These are phyloP conservation scores for Brachynemurus nebulosus DNA, from an alignment of 2,888 invertebrate genomes.

Conservation along the genomic window DNA sequence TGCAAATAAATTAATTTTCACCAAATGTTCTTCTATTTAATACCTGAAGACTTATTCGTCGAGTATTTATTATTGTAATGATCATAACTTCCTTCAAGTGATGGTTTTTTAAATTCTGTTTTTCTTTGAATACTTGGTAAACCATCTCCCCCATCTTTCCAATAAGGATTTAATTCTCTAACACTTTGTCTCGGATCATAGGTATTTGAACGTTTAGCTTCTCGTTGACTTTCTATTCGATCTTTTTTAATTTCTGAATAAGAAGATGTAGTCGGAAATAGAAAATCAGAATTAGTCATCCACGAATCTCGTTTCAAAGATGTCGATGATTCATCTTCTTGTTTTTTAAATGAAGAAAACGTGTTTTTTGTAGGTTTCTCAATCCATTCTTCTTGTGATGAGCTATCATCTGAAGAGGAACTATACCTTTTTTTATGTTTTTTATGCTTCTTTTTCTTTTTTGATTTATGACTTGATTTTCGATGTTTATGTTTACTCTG, in stretches of 20 bases:
- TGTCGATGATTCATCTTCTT: conserved; percentile 4
- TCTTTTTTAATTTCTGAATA: conserved; percentile 31
- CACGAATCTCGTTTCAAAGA: conserved; percentile 50
- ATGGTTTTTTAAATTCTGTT: conserved; percentile 34
- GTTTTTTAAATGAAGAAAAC: conserved; percentile 10
- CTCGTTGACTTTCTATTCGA: conserved; percentile 33
- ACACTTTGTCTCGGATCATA: conserved; percentile 57
- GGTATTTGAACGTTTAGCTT: conserved; percentile 39
- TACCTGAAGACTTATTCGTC: no score
- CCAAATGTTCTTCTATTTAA: no score
- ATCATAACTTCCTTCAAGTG: no score
- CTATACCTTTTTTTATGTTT: conserved; percentile 20
- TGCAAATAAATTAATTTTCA: no score
- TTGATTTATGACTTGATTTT: no score
- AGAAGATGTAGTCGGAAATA: conserved; percentile 29
- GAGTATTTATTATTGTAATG: no score
- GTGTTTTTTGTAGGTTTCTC: conserved; percentile 33
- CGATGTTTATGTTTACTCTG: no score
- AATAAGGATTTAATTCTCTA: conserved; percentile 81
- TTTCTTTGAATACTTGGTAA: conserved; percentile 42
- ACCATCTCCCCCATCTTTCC: conserved; percentile 81
- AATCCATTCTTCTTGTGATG: conserved; percentile 41
- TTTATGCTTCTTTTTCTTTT: conserved; percentile 27
- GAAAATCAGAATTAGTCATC: conserved; percentile 53
- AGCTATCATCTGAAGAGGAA: conserved; percentile 10